Percentiles rank a stretch among this genome's conserved stretches.
These are phyloP conservation scores for Trichogramma dendrolimi DNA, from an alignment of 2,888 invertebrate species.

Conservation along the genomic window DNA sequence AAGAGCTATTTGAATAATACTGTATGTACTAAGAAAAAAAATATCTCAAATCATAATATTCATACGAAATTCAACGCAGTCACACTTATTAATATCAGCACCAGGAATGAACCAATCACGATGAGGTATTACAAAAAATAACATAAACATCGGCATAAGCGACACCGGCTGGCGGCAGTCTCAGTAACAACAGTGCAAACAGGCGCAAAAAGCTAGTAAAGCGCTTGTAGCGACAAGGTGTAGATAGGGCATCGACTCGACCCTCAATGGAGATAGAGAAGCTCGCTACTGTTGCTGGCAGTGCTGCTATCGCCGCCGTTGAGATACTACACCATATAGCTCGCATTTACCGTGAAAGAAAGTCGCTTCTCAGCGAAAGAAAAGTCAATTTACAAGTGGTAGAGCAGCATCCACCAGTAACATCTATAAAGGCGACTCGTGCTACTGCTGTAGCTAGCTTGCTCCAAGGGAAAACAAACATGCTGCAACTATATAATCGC, in stretches of 20 bases:
- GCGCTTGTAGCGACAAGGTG: slow-evolving; percentile 11
- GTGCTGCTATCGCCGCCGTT: neutral
- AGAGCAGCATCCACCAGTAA: neutral
- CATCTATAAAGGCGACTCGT: neutral
- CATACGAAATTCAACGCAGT: too few relatives aligned
- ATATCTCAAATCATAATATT: too few relatives aligned
- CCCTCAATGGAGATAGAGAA: slow-evolving; percentile 3
- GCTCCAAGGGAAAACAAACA: slow-evolving; percentile 10
- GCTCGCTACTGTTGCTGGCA: neutral
- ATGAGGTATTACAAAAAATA: too few relatives aligned
- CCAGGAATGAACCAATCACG: too few relatives aligned
- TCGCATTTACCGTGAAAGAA: slow-evolving; percentile 4
- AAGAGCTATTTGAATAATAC: too few relatives aligned
- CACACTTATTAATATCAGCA: too few relatives aligned
- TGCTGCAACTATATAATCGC: neutral
- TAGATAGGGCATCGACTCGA: slow-evolving; percentile 16
- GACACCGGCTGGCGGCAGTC: too few relatives aligned
- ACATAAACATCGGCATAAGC: too few relatives aligned
- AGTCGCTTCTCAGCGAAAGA: slow-evolving; percentile 7
- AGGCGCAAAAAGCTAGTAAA: neutral
- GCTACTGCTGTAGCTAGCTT: neutral
- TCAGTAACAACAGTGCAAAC: too few relatives aligned
- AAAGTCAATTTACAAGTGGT: slow-evolving; percentile 26
- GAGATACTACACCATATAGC: slow-evolving; percentile 11
- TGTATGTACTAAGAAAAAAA: too few relatives aligned